These are phyloP conservation scores for Tenthredo mesomela DNA, from an alignment of 2,888 invertebrate species.

Conservation along the genomic window DNA sequence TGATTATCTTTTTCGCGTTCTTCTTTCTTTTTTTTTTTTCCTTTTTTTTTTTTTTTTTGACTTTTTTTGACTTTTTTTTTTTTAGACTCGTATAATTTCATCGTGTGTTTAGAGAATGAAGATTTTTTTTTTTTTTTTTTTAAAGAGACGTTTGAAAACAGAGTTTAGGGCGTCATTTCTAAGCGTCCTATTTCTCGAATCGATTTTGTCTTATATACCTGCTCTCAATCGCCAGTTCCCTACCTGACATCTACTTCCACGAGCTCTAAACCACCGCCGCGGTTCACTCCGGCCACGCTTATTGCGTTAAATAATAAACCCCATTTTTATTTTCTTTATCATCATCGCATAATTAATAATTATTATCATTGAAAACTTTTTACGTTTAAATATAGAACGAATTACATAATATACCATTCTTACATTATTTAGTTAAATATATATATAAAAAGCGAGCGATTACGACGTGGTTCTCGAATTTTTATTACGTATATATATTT, in stretches of 20 bases:
- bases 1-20: neutral
- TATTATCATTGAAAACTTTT: neutral
- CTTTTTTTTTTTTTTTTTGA: neutral
- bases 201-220: slow-evolving; percentile 51
- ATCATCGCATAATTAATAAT: neutral
- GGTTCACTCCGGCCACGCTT: neutral
- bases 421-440: neutral
- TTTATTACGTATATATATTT: neutral
- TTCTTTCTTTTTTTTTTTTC: neutral
- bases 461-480: neutral
- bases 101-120: neutral
- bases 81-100: neutral
- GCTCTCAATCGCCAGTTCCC: slow-evolving; percentile 42
- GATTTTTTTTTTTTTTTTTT: no score
- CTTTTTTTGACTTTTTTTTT: no score
- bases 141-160: slow-evolving; percentile 14
- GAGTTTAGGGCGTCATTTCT: slow-evolving; percentile 50
- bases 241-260: slow-evolving; percentile 37
- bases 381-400: neutral
- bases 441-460: neutral
- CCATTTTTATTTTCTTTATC: neutral
- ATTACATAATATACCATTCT: no score
- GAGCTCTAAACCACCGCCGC: slow-evolving; percentile 11
- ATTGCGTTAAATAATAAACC: slow-evolving; percentile 4
- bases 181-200: slow-evolving; percentile 51